Evolutionary conservation across 2,888 invertebrate species (phyloP).

Genomic region (Nomada fabriciana): DNA sequence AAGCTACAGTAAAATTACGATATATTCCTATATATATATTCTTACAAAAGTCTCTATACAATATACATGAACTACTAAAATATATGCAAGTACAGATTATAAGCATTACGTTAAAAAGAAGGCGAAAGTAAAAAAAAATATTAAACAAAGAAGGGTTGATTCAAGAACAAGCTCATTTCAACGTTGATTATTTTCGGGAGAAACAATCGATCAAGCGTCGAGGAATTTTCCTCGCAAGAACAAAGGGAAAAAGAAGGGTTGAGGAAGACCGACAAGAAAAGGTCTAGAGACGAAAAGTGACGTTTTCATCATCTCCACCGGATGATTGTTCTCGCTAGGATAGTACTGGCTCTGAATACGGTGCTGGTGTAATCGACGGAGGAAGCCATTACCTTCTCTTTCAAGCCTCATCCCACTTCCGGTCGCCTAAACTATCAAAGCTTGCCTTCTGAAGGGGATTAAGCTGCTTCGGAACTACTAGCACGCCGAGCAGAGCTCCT

Average conservation of each 20-base stretch:
- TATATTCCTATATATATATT: constrained; percentile 58
- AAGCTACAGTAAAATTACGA: constrained; percentile 43
- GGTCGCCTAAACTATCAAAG: constrained; percentile 55
- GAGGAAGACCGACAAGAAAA: constrained; percentile 2
- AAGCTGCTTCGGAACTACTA: constrained; percentile 63
- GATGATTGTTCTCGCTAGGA: constrained; percentile 66
- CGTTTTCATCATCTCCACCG: constrained; percentile 53
- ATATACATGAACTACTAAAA: constrained; percentile 8
- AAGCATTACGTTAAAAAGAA: not conserved
- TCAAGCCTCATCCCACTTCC: constrained; percentile 56
- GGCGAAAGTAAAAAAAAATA: not conserved
- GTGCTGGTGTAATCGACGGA: constrained; percentile 59
- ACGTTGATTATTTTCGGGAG: constrained; percentile 31
- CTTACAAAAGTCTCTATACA: constrained; percentile 46
- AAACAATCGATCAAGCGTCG: constrained; percentile 37
- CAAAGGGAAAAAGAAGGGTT: not conserved
- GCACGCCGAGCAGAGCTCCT: constrained; percentile 52
- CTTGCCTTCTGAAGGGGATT: constrained; percentile 62
- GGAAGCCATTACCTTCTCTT: constrained; percentile 66
- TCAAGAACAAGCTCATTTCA: constrained; percentile 5
- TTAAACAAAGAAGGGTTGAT: not conserved
- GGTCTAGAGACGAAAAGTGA: constrained; percentile 37
- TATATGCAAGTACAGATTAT: not conserved
- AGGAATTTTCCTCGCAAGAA: not conserved
- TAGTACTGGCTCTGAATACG: constrained; percentile 57